phyloP scores from a whole-genome alignment of 2,888 invertebrate species.

The Ormyrus nitidulus region DNA sequence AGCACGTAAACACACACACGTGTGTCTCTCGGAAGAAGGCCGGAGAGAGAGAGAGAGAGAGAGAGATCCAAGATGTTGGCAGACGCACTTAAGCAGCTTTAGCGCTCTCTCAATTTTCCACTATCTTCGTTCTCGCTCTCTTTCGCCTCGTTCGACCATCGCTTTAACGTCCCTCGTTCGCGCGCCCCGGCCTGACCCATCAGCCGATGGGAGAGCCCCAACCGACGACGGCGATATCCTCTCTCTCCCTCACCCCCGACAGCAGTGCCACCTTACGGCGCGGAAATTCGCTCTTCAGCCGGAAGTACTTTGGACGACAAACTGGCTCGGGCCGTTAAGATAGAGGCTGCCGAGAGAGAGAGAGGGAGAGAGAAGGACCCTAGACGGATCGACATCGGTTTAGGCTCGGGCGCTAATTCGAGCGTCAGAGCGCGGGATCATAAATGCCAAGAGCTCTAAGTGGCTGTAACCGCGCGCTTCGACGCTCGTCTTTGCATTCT shows the following conservation, averaged over 20 bases:
- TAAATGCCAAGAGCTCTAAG: conserved; percentile 44
- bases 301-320: conserved; percentile 44
- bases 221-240: not conserved
- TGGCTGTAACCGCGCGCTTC: conserved; percentile 40
- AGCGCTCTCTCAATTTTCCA: not conserved
- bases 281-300: conserved; percentile 37
- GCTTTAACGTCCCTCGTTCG: no score
- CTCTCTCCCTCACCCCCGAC: not conserved
- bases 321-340: conserved; percentile 42
- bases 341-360: conserved; percentile 14
- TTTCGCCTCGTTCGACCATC: not conserved
- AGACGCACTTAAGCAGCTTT: not conserved
- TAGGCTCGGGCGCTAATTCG: conserved; percentile 48
- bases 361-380: not conserved
- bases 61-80: not conserved
- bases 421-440: conserved; percentile 26
- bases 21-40: not conserved
- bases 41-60: not conserved
- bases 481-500: not conserved
- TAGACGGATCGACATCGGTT: conserved; percentile 14
- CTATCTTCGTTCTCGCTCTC: not conserved
- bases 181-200: no score
- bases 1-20: not conserved
- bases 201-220: no score
- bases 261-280: conserved; percentile 1